Base-by-base conservation (phyloP, 2,888 invertebrate species). In the Drosophila sordidula region DNA sequence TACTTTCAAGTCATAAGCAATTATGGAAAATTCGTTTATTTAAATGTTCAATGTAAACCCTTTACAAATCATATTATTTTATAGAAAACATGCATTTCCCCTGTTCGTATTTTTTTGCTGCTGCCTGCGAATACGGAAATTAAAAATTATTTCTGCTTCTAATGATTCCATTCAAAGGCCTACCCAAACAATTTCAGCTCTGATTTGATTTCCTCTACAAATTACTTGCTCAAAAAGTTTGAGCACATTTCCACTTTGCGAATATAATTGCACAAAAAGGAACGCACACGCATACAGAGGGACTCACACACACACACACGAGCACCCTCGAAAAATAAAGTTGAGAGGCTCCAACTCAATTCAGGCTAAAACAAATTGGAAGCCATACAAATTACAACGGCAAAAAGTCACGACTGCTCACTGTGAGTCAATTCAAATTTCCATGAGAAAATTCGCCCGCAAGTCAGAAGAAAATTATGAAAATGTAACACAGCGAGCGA, bases 401-500 rank as follows among this genome's bases (percentile, higher is more conserved):
- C 57, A 46, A 65, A 74, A 73, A 74, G 75, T 74, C 74, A 74
- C 74, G 59, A 56, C 5, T 6, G 42, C 42, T 42, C 32, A 25
- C 38, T 32, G 50, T 22, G 44, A 64, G 69, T 72, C 78, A 75
- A 63, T 68, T 64, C 58, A 57, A 73, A 73, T 63, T 32, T 46
- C 32, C 41, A 14, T 14, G 52, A 58, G 58, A 61, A 70, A 61
- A 54, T 47, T 62, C 61, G 51, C 61, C 64, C 74, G 46, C 62
- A 69, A 74, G 76, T 57, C 62, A 57, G 46, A 51, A 51, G 47
- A 66, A 78, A 78, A 85, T 82, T 87, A 82, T 85, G 82, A 84
- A 81, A 85, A 87, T 81, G 73, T 80, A 56, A 61, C 64, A 59
- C 41, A 44, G 41, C 41, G 36, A 39, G 49, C 34, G 29, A 0